These are phyloP conservation scores for Epinotia ramella DNA, from an alignment of 2,888 invertebrate species.

Conservation along the genomic window DNA sequence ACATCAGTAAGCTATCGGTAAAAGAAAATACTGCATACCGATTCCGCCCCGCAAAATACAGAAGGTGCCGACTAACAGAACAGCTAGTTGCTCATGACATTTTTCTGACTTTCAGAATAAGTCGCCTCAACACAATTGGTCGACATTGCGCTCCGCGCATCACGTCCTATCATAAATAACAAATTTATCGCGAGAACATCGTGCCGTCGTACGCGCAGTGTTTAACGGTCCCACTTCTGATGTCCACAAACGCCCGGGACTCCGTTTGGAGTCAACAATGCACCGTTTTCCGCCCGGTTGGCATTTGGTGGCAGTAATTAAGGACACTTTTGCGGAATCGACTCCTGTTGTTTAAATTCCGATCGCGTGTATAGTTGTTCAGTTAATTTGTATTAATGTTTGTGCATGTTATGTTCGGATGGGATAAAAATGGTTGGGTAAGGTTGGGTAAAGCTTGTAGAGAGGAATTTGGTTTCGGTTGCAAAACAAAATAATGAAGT, in stretches of 20 bases:
- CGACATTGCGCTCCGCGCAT: constrained; percentile 52
- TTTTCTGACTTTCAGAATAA: constrained; percentile 35
- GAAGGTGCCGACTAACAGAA: too few relatives aligned
- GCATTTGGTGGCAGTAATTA: constrained; percentile 39
- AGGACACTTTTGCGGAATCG: constrained; percentile 45
- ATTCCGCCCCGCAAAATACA: too few relatives aligned
- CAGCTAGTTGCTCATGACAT: neutral
- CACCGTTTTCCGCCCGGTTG: neutral
- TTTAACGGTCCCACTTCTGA: constrained; percentile 41
- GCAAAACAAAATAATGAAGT: neutral
- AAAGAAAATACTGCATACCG: too few relatives aligned
- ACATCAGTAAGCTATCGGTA: too few relatives aligned
- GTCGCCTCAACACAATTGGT: constrained; percentile 49
- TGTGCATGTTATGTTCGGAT: constrained; percentile 35
- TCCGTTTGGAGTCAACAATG: neutral
- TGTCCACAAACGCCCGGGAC: constrained; percentile 11
- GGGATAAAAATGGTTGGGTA: constrained; percentile 35
- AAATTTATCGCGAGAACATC: constrained; percentile 58
- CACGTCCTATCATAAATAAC: constrained; percentile 64
- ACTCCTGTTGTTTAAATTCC: constrained; percentile 44
- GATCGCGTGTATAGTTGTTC: constrained; percentile 43
- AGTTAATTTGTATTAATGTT: constrained; percentile 46
- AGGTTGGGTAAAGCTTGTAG: constrained; percentile 11
- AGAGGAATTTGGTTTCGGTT: neutral
- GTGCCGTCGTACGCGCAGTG: constrained; percentile 42